Evolutionary conservation across 1,140 invertebrate genomes (phyloP).

Genomic region (Solenopsis fugax): DNA sequence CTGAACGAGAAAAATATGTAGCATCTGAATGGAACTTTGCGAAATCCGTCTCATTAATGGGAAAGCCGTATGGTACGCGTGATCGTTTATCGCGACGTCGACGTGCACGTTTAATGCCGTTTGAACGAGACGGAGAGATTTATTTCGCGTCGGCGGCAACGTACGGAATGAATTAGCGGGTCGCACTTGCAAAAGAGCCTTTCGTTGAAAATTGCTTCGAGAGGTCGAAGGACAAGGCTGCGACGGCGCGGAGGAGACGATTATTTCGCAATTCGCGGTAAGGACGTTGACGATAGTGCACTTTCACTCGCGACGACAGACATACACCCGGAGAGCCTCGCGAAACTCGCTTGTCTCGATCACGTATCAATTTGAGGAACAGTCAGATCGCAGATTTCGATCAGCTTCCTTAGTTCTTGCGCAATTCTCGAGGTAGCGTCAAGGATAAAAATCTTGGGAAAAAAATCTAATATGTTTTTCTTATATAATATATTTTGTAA

Average conservation of each 20-base stretch:
- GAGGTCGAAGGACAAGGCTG: conserved; percentile 49
- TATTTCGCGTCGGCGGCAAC: conserved; percentile 37
- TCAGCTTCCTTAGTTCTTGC: background rate
- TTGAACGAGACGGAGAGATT: conserved; percentile 55
- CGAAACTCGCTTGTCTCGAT: no score
- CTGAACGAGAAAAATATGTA: background rate
- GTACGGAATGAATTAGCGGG: conserved; percentile 44
- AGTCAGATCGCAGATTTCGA: background rate
- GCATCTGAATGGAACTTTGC: conserved; percentile 38
- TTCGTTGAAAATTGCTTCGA: conserved; percentile 39
- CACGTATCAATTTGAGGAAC: background rate
- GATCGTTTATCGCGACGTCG: conserved; percentile 53
- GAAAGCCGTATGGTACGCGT: conserved; percentile 15
- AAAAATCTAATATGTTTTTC: background rate
- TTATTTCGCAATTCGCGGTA: conserved; percentile 33
- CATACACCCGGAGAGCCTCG: background rate
- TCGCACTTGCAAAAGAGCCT: conserved; percentile 38
- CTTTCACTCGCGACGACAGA: conserved; percentile 14
- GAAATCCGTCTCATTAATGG: conserved; percentile 45
- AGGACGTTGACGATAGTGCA: conserved; percentile 5
- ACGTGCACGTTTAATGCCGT: conserved; percentile 27
- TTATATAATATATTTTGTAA: background rate
- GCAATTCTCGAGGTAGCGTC: background rate
- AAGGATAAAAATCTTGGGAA: background rate
- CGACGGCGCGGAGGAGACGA: conserved; percentile 15